phyloP scores from a whole-genome alignment of 30 jellyfish, hydroid and myxozoan genomes.

The Thelohanellus kitauei region DNA sequence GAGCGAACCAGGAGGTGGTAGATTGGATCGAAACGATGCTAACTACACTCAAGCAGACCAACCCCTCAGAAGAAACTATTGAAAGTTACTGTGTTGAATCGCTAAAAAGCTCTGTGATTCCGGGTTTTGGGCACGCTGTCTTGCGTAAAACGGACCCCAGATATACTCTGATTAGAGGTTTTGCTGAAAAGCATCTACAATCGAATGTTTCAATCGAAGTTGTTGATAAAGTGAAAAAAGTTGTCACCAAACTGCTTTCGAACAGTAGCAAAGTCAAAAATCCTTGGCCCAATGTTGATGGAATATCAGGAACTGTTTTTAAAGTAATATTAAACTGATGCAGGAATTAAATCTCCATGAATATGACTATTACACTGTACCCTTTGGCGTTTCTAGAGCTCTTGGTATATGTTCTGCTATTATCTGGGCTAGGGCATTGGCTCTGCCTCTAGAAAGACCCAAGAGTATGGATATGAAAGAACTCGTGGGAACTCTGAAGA shows the following conservation, averaged over 20 bases:
- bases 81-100: conserved; percentile 31
- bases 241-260: conserved; percentile 55
- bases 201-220: conserved; percentile 40
- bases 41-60: no score
- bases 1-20: conserved; percentile 43
- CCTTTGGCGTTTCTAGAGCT: conserved; percentile 95
- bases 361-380: conserved; percentile 39
- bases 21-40: not conserved
- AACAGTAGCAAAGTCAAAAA: conserved; percentile 76
- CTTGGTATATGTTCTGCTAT: conserved; percentile 52
- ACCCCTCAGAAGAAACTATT: conserved; percentile 14
- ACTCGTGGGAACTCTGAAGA: conserved; percentile 15
- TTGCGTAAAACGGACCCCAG: conserved; percentile 95
- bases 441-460: conserved; percentile 79
- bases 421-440: conserved; percentile 84
- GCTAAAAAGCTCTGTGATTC: conserved; percentile 64
- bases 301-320: conserved; percentile 65
- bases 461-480: conserved; percentile 83
- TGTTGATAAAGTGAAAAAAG: conserved; percentile 43
- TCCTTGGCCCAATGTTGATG: conserved; percentile 99
- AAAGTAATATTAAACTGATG: conserved; percentile 13
- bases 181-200: conserved; percentile 64
- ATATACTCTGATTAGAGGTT: conserved; percentile 63
- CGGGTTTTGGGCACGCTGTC: conserved; percentile 98
- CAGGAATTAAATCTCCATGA: not conserved